Base-by-base conservation (phyloP, 2,113 vertebrate genomes). In the Piaya cayana region DNA sequence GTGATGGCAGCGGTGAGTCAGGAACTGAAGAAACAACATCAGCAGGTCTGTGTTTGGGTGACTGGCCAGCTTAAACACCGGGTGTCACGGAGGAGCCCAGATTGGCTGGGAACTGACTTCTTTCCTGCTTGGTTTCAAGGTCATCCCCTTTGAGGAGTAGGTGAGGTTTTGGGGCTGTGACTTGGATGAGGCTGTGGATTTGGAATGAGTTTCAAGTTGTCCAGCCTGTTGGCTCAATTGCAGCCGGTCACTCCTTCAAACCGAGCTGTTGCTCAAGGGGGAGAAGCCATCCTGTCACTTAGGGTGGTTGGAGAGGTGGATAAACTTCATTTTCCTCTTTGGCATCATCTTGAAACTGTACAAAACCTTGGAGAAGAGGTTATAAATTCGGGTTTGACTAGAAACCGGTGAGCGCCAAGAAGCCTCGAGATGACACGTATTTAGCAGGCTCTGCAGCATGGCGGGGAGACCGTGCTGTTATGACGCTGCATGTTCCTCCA, bases 401-500 rank as follows among this genome's bases (percentile, higher is more conserved):
- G 37, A 71, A 80, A 50, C 27, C 55, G 45, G 37, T 18, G 79
- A 90, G 56, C 71, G 74, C 59, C 56, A 4, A 2, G 20, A 77
- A 94, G 60, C 80, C 72, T 88, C 29, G 34, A 39, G 91, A 64
- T 39, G 76, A 63, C 71, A 42, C 32, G 18, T 56, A 53, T 81
- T 88, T 74, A 55, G 83, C 88, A 63, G 42, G 45, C 59, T 86
- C 6, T 70, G 80, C 88, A 93, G 79, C 26, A 1, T 83, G 76
- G 88, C 88, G 59, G 69, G 86, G 74, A 88, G 72, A 95, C 94
- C 59, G 36, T 92, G 67, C 81, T 96, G 95, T 96, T 97, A 78
- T 93, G 96, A 97, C 88, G 90, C 82, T 90, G 96, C 91, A 45
- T 92, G 91, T 96, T 84, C 76, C 30, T 96, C 95, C 91, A 82